Evolutionary conservation across 2,113 vertebrate genomes (phyloP).

Genomic region (Pelmatolapia mariae): DNA sequence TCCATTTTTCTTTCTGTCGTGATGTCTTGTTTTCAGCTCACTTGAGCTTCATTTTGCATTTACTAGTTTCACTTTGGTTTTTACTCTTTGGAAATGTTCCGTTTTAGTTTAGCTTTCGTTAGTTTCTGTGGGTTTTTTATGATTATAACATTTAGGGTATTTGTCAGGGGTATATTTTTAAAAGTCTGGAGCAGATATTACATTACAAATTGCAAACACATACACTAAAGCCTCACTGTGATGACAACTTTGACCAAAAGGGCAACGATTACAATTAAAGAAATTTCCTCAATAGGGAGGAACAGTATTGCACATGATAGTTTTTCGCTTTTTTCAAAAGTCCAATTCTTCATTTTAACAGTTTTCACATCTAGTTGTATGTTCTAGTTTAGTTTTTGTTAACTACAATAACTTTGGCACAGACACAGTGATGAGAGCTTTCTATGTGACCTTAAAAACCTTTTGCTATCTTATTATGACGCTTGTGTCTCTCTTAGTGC

Average conservation of each 20-base stretch:
- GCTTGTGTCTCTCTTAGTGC: constrained; percentile 63
- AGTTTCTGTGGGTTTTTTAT: neutral
- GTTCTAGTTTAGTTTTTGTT: neutral
- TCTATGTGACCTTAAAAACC: neutral
- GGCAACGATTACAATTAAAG: neutral
- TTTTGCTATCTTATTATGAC: neutral
- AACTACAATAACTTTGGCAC: neutral
- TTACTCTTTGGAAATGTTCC: neutral
- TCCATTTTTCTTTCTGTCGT: fast-evolving
- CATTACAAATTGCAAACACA: neutral
- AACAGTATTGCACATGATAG: neutral
- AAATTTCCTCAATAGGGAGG: neutral
- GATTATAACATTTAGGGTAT: neutral
- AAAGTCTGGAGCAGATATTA: fast-evolving
- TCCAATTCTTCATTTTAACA: neutral
- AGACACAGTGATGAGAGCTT: neutral
- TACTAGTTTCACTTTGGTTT: neutral
- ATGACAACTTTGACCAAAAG: neutral
- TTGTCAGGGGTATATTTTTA: neutral
- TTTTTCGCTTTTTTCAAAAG: neutral
- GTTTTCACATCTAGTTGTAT: neutral
- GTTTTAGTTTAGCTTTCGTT: fast-evolving
- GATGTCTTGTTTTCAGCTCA: neutral
- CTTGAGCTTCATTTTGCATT: neutral
- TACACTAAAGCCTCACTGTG: fast-evolving